Evolutionary conservation across 2,113 vertebrate genomes (phyloP).

Genomic region (Diadophis punctatus): DNA sequence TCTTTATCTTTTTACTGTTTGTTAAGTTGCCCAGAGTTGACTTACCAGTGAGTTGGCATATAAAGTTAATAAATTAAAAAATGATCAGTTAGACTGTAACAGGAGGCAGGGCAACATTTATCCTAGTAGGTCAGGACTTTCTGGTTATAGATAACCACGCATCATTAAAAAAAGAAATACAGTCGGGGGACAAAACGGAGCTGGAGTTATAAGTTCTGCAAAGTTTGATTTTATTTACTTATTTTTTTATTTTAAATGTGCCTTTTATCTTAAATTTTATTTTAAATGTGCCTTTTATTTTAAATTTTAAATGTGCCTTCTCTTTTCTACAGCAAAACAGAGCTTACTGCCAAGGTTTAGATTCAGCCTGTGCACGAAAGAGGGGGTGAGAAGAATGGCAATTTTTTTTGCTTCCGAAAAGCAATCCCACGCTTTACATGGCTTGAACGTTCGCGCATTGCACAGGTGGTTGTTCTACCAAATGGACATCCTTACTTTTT

Average conservation of each 20-base stretch:
- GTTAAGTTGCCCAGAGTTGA: neutral
- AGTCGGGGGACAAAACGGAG: neutral
- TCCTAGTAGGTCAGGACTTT: neutral
- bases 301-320: neutral
- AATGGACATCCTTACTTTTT: neutral
- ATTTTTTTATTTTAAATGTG: neutral
- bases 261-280: too few relatives aligned
- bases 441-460: neutral
- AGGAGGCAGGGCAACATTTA: neutral
- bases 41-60: neutral
- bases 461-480: neutral
- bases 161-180: neutral
- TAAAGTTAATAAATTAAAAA: neutral
- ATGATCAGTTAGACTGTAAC: neutral
- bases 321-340: neutral
- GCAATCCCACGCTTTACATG: neutral
- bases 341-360: neutral
- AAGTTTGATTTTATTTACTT: neutral
- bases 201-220: neutral
- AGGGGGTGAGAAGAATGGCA: neutral
- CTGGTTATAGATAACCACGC: neutral
- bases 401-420: neutral
- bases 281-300: neutral
- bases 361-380: neutral
- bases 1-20: neutral